Percentiles rank a stretch among this genome's conserved stretches.
phyloP scores from a whole-genome alignment of 2,113 vertebrate genomes.

The Ctenomys sociabilis region DNA sequence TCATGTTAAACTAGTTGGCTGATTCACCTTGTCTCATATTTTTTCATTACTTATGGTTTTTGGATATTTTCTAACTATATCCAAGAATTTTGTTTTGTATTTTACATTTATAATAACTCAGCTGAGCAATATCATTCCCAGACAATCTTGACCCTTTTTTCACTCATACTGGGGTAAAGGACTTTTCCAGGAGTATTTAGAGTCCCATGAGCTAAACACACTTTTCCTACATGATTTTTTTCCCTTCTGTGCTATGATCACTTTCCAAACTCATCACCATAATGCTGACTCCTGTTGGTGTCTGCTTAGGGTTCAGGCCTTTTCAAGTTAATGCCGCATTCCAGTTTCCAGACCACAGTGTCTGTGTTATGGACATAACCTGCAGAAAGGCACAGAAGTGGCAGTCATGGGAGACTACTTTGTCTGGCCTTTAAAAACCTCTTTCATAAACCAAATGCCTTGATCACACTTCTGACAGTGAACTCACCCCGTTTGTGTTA shows the following conservation, averaged over 20 bases:
- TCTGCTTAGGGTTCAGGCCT: background rate
- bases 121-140: background rate
- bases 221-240: background rate
- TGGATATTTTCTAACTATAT: constrained; percentile 22
- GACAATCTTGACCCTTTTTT: background rate
- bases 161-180: background rate
- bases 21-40: background rate
- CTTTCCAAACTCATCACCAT: background rate
- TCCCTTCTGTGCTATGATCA: background rate
- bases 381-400: background rate
- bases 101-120: background rate
- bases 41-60: background rate
- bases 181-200: background rate
- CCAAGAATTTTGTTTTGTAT: background rate
- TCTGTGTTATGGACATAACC: background rate
- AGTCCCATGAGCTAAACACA: background rate
- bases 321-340: background rate
- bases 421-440: background rate
- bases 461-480: background rate
- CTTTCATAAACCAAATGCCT: background rate
- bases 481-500: background rate
- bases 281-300: background rate
- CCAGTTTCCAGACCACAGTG: background rate
- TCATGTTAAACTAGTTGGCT: background rate
- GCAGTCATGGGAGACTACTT: background rate